These are phyloP conservation scores for Hypocryptadius cinnamomeus DNA, from an alignment of 2,113 vertebrate genomes.

Conservation along the genomic window DNA sequence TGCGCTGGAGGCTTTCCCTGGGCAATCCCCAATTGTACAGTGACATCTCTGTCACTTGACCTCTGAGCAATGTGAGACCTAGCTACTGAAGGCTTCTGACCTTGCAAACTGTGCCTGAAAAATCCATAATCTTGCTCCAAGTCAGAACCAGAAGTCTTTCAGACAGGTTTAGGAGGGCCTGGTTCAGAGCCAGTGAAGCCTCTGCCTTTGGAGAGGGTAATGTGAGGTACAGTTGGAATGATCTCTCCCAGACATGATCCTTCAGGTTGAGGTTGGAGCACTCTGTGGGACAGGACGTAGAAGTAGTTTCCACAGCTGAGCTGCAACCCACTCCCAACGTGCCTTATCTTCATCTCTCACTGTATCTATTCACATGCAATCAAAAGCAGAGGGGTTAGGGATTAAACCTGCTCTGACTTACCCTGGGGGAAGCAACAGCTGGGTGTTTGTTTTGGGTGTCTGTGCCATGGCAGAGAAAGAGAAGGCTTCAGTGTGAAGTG, in stretches of 20 bases:
- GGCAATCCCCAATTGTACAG: background rate
- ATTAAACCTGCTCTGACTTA: background rate
- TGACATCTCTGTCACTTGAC: background rate
- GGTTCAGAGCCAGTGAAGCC: background rate
- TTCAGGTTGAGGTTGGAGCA: background rate
- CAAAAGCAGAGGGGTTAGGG: background rate
- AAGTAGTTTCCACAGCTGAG: background rate
- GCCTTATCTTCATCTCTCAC: background rate
- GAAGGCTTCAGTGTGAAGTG: background rate
- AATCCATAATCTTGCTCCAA: background rate
- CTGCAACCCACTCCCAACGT: background rate
- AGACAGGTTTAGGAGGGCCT: background rate
- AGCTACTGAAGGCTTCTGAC: background rate
- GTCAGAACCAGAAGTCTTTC: background rate
- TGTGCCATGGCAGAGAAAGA: background rate
- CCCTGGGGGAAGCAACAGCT: background rate
- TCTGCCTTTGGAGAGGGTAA: background rate
- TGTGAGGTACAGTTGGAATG: background rate
- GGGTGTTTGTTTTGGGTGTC: background rate
- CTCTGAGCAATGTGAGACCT: background rate
- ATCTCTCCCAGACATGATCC: background rate
- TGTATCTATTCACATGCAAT: background rate
- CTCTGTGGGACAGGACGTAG: background rate
- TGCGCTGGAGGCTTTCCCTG: background rate
- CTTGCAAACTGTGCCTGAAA: background rate